Conservation (phyloP, 2,113 vertebrate species). For the Melierax canorus region DNA sequence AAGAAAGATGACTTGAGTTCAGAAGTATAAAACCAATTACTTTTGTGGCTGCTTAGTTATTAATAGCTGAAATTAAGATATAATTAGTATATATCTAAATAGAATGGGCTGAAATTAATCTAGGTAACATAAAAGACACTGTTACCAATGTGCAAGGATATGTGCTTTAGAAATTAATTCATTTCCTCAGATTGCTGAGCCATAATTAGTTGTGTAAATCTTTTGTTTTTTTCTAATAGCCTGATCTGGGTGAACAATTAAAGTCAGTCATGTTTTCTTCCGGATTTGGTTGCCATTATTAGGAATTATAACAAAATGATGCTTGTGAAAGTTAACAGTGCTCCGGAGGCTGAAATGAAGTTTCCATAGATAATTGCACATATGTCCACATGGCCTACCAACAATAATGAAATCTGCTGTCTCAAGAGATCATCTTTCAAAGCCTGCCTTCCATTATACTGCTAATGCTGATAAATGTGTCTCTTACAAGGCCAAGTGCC, state of each 20-base stretch:
- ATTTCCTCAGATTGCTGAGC: not conserved
- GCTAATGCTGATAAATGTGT: conserved; percentile 8
- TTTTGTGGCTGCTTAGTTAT: not conserved
- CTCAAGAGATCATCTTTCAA: conserved; percentile 20
- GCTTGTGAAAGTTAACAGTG: not conserved
- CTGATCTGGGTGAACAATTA: not conserved
- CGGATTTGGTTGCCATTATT: conserved; percentile 3
- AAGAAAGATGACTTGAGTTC: not conserved
- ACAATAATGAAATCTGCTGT: not conserved
- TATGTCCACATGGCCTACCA: not conserved
- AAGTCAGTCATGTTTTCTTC: not conserved
- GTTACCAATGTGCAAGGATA: not conserved
- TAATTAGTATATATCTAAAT: not conserved
- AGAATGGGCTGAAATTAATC: not conserved
- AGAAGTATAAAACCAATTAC: not conserved
- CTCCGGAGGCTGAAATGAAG: not conserved
- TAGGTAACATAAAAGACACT: not conserved
- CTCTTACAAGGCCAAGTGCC: not conserved
- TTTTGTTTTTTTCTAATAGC: not conserved
- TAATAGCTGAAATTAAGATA: not conserved
- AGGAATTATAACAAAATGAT: not conserved
- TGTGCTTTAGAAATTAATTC: not conserved
- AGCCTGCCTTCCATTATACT: conserved; percentile 26
- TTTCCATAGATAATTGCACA: conserved; percentile 21
- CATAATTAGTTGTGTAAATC: not conserved